These are phyloP conservation scores for Glomeris marginata DNA, from an alignment of 2,888 invertebrate species.

Conservation along the genomic window DNA sequence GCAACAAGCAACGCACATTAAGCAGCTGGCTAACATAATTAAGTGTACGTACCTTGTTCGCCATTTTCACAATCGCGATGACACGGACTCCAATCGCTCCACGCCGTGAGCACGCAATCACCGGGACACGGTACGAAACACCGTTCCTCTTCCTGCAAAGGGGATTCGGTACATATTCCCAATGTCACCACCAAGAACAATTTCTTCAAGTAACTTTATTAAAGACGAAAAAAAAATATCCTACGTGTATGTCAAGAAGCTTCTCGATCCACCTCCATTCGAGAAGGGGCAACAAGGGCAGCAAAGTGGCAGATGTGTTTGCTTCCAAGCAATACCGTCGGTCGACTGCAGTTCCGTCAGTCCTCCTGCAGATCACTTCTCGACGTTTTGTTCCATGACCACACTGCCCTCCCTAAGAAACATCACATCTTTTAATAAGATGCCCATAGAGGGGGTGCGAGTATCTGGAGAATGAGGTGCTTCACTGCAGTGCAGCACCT, in stretches of 20 bases:
- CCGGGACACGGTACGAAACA: conserved; percentile 21
- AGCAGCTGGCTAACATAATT: not conserved
- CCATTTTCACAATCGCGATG: conserved; percentile 20
- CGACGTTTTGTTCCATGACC: conserved; percentile 28
- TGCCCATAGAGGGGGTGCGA: not conserved
- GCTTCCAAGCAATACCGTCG: conserved; percentile 16
- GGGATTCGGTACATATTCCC: too few species aligned
- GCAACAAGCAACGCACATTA: too few species aligned
- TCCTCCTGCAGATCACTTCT: conserved; percentile 28
- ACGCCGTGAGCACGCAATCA: conserved; percentile 21
- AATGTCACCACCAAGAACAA: too few species aligned
- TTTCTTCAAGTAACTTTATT: too few species aligned
- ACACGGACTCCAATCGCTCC: conserved; percentile 22
- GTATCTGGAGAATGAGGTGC: too few species aligned
- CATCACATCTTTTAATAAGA: not conserved
- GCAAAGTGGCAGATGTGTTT: conserved; percentile 14
- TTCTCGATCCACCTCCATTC: conserved; percentile 16
- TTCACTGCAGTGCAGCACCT: too few species aligned
- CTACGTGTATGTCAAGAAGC: conserved; percentile 17
- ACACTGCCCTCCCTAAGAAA: conserved; percentile 23
- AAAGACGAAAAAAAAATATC: not conserved
- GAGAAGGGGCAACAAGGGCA: conserved; percentile 5
- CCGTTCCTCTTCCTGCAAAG: conserved; percentile 17
- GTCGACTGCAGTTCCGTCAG: conserved; percentile 17
- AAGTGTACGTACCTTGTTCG: conserved; percentile 17